A percentile compares a stretch with the other conserved stretches of the same genome.
These are phyloP conservation scores for Todiramphus chloris DNA, from an alignment of 2,113 vertebrate species.

Conservation along the genomic window DNA sequence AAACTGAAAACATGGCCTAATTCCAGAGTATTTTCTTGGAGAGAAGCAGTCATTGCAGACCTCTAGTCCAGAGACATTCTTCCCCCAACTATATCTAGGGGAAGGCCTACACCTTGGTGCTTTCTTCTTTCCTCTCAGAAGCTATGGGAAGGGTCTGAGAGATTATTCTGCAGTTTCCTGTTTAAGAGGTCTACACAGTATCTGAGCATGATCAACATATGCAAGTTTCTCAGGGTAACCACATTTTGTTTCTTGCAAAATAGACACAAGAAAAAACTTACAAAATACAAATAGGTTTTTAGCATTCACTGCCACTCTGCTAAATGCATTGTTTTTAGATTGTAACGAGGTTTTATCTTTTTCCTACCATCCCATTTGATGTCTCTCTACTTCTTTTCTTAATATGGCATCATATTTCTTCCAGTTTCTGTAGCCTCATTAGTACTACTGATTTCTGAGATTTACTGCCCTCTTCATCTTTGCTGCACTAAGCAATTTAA, in stretches of 20 bases:
- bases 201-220: not conserved
- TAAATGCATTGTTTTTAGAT: not conserved
- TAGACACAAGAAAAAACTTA: not conserved
- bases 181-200: not conserved
- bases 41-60: not conserved
- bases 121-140: not conserved
- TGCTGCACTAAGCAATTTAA: not conserved
- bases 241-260: not conserved
- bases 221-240: not conserved
- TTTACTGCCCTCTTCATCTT: not conserved
- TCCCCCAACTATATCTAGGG: not conserved
- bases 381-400: not conserved
- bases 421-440: not conserved
- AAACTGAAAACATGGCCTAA: not conserved
- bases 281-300: not conserved
- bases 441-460: not conserved
- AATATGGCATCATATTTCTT: not conserved
- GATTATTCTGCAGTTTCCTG: not conserved
- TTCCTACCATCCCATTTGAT: not conserved
- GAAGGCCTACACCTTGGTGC: not conserved
- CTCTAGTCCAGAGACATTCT: accelerated
- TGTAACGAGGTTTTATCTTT: not conserved
- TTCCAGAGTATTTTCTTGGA: not conserved
- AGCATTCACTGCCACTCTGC: not conserved
- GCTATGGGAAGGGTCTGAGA: not conserved